Base-by-base conservation (phyloP, 1,140 invertebrate species). In the Aleiodes sp. region DNA sequence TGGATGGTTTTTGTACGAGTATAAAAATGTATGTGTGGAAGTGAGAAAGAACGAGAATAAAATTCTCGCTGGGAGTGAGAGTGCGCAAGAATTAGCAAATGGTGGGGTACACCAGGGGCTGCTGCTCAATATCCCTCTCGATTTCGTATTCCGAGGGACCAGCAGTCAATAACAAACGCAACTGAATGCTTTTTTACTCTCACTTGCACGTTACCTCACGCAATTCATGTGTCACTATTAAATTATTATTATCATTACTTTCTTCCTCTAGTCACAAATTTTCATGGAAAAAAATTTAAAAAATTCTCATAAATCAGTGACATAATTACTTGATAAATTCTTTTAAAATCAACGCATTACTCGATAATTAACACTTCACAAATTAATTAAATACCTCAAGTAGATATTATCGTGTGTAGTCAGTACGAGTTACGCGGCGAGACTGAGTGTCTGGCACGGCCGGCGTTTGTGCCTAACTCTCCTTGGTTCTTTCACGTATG, bases 371-470 rank as follows among this genome's bases (percentile, higher is more conserved):
- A 62, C 43, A 65, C 43, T 19, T 52, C 12, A 65, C 41, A 8
- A 46, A n/a, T n/a, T 19, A 16, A 16, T 37, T 19, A 35, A 35
- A 4, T 35, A 35, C 31, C 31, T 10, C n/a, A n/a, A 35, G 10
- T 35, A 6, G 10, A 35, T 1, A 7, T 59, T 14, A 10, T 4
- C 28, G 8, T 59, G 9, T 59, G 60, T 65, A 35, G 70, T 66
- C 65, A 52, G 72, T 66, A 62, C 64, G 73, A 80, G 73, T 75
- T 80, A 73, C 76, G 70, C 77, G 79, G 76, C 81, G 83, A 85
- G 83, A 85, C 84, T 85, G 80, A 83, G 43, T 83, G 83, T 84
- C 82, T 84, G 73, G 74, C 68, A 69, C 71, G 68, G 65, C 73
- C 72, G 70, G 74, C 70, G 74, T 76, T 76, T 21, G 29, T 4